phyloP scores from a whole-genome alignment of 2,888 invertebrate genomes.

The Aromia moschata region DNA sequence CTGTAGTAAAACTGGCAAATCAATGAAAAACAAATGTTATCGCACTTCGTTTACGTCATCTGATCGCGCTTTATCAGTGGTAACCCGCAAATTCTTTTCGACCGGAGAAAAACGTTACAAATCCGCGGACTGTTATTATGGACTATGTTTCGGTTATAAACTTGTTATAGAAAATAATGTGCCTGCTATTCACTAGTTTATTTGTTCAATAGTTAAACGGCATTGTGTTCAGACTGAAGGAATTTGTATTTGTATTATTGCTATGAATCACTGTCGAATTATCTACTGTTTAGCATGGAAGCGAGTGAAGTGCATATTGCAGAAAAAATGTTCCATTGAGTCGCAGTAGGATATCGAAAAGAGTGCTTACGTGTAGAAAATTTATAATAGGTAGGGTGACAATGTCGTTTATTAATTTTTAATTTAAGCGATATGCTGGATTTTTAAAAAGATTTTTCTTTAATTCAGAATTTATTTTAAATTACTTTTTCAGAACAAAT shows the following conservation, averaged over 20 bases:
- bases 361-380: too few relatives aligned
- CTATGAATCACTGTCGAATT: neutral
- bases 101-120: conserved; percentile 4
- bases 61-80: conserved; percentile 2
- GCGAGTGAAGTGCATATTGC: neutral
- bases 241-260: neutral
- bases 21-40: conserved; percentile 13
- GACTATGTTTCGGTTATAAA: too few relatives aligned
- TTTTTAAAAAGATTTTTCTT: too few relatives aligned
- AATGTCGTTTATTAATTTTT: too few relatives aligned
- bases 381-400: too few relatives aligned
- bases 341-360: too few relatives aligned
- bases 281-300: neutral
- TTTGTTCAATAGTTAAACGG: neutral
- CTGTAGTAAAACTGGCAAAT: conserved; percentile 5
- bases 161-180: neutral
- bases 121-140: neutral
- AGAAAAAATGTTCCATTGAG: neutral
- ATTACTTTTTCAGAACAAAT: too few relatives aligned
- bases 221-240: too few relatives aligned
- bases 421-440: too few relatives aligned
- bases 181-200: neutral
- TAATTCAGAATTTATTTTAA: too few relatives aligned
- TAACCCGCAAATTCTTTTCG: neutral
- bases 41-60: neutral